Evolutionary conservation across 2,797 vertebrate genomes (phyloP).

Genomic region (Characodon lateralis): DNA sequence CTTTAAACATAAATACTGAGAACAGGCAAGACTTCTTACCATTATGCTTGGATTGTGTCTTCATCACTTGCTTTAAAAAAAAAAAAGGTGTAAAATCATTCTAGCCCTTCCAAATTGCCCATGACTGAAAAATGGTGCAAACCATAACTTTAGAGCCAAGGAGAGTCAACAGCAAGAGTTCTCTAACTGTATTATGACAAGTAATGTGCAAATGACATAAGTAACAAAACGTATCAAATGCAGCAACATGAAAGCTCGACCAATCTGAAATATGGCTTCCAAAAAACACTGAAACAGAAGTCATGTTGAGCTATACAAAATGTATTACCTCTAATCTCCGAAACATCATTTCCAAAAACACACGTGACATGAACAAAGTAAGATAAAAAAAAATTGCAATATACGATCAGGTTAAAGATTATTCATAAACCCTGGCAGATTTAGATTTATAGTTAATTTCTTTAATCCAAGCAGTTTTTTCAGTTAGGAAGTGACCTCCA

Average conservation of each 20-base stretch:
- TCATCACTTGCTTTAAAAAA: constrained; percentile 5
- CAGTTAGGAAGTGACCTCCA: background rate
- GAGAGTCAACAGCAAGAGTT: no score
- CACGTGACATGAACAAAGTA: background rate
- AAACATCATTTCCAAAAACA: no score
- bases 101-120: background rate
- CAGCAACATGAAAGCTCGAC: background rate
- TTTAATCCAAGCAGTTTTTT: background rate
- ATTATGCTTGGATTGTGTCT: constrained; percentile 8
- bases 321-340: background rate
- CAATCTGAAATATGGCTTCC: background rate
- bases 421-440: background rate
- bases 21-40: constrained; percentile 9
- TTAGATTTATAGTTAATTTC: background rate
- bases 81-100: constrained; percentile 7
- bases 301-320: background rate
- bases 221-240: background rate
- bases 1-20: constrained; percentile 30
- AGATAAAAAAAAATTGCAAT: background rate
- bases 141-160: background rate
- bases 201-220: background rate
- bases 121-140: background rate
- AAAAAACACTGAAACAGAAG: background rate
- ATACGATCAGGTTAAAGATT: background rate
- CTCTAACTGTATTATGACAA: background rate